phyloP scores from a whole-genome alignment of 2,797 vertebrate species.

The Tauraco hartlaubi region DNA sequence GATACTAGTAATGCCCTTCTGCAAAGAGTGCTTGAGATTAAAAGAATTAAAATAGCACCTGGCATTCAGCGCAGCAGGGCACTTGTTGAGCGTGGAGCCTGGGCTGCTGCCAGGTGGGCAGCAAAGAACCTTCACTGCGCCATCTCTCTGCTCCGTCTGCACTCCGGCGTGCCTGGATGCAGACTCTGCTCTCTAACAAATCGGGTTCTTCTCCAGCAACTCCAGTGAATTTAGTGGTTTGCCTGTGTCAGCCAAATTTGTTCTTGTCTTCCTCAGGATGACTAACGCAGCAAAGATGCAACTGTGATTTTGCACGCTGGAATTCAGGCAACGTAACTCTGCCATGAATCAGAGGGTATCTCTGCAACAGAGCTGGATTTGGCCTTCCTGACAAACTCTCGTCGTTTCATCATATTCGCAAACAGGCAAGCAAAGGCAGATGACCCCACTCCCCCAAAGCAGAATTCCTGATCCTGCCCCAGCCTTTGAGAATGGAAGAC shows the following conservation, averaged over 20 bases:
- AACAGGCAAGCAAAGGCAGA: background rate
- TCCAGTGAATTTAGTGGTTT: background rate
- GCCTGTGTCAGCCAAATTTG: background rate
- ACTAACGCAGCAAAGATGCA: slow-evolving; percentile 43
- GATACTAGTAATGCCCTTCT: slow-evolving; percentile 37
- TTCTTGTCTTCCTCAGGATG: slow-evolving; percentile 17
- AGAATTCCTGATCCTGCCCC: background rate
- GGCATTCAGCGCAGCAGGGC: background rate
- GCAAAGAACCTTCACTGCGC: background rate
- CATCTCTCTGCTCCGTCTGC: background rate
- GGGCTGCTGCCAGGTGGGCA: slow-evolving; percentile 33
- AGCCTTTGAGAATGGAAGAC: background rate
- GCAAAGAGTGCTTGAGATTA: slow-evolving; percentile 45
- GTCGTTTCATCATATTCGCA: background rate
- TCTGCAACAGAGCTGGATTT: background rate
- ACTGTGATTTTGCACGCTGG: background rate
- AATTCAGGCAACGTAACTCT: slow-evolving; percentile 17
- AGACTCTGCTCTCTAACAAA: slow-evolving; percentile 12
- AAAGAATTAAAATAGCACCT: slow-evolving; percentile 60
- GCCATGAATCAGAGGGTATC: slow-evolving; percentile 21
- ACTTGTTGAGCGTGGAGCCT: background rate
- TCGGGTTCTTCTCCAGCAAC: background rate
- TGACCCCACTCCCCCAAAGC: background rate
- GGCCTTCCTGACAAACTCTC: background rate
- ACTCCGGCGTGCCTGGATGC: background rate